These are phyloP conservation scores for Heliothis peltigera DNA, from an alignment of 2,888 invertebrate genomes.

Conservation along the genomic window DNA sequence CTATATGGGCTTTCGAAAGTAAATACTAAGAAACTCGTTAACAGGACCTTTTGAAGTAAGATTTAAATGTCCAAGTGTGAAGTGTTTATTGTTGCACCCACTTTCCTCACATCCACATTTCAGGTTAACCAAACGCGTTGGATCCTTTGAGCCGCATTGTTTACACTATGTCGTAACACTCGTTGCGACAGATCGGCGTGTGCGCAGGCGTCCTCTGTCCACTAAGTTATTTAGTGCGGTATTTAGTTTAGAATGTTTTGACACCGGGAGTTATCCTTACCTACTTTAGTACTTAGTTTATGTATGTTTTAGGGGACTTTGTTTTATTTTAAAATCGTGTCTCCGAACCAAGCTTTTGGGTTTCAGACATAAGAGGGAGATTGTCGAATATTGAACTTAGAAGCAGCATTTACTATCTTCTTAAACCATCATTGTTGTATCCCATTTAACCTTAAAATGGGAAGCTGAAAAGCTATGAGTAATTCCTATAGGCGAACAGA, in stretches of 20 bases:
- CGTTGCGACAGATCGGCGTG: constrained; percentile 39
- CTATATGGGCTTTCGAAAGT: background rate
- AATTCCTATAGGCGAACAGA: constrained; percentile 21
- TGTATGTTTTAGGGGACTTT: background rate
- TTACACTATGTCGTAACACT: constrained; percentile 30
- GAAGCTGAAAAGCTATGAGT: background rate
- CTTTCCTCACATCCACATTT: constrained; percentile 12
- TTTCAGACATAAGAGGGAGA: too few relatives aligned
- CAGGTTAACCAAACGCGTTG: constrained; percentile 31
- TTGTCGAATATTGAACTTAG: too few relatives aligned
- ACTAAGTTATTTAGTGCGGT: constrained; percentile 17
- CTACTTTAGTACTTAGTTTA: background rate
- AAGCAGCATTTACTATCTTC: too few relatives aligned
- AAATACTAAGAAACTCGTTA: background rate
- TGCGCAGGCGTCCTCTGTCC: constrained; percentile 39
- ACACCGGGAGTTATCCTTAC: background rate
- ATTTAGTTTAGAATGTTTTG: constrained; percentile 29
- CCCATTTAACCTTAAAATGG: background rate
- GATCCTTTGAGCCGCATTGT: constrained; percentile 43
- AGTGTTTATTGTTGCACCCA: constrained; percentile 2
- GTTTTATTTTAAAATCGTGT: background rate
- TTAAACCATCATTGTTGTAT: background rate
- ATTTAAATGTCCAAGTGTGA: background rate
- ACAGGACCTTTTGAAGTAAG: background rate
- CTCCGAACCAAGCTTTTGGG: too few relatives aligned